phyloP scores from a whole-genome alignment of 2,797 vertebrate species.

The Alauda arvensis region DNA sequence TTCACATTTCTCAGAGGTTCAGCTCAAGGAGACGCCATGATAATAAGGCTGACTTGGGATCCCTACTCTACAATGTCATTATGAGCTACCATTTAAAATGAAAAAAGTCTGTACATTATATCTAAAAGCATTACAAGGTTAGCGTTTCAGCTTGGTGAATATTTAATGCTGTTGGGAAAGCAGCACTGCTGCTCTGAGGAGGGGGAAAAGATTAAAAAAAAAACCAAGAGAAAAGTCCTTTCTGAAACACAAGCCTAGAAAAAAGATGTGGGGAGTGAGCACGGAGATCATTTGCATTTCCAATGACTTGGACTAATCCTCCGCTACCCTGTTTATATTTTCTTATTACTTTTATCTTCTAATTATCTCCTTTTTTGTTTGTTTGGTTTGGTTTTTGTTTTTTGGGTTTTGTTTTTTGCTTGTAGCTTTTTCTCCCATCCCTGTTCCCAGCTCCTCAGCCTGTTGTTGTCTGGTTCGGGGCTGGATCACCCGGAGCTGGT shows the following conservation, averaged over 20 bases:
- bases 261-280: conserved; percentile 1
- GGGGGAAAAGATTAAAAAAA: background rate
- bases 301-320: conserved; percentile 53
- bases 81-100: conserved; percentile 69
- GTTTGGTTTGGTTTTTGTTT: too few relatives aligned
- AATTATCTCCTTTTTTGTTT: background rate
- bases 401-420: background rate
- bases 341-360: conserved; percentile 29
- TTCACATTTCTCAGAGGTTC: conserved; percentile 68
- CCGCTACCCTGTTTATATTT: conserved; percentile 1
- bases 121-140: conserved; percentile 74
- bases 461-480: background rate
- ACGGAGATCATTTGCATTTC: conserved; percentile 55
- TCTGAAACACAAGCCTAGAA: conserved; percentile 24
- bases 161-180: conserved; percentile 37
- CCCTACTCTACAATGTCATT: conserved; percentile 71
- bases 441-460: background rate
- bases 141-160: conserved; percentile 40
- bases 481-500: background rate
- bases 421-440: background rate
- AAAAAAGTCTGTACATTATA: conserved; percentile 62
- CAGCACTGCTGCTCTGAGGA: background rate
- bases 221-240: conserved; percentile 8
- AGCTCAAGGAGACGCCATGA: conserved; percentile 71
- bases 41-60: conserved; percentile 70